Percentiles rank a stretch among this genome's conserved stretches.
phyloP scores from a whole-genome alignment of 2,797 vertebrate genomes.

The Apogon hyalosoma region DNA sequence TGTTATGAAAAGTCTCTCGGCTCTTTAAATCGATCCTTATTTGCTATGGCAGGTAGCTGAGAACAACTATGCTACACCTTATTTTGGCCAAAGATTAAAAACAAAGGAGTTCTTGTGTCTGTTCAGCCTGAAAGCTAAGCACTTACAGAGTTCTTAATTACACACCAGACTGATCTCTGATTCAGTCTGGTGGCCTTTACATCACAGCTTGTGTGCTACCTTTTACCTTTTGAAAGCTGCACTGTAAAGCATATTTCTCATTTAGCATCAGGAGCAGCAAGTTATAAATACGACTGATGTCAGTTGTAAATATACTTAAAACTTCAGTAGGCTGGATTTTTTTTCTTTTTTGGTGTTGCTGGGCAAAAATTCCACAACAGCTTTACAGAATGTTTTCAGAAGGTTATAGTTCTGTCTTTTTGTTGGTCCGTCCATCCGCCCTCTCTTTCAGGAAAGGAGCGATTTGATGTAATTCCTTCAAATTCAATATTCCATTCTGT shows the following conservation, averaged over 20 bases:
- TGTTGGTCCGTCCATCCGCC: too few species aligned
- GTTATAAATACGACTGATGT: not conserved
- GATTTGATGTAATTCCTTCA: too few species aligned
- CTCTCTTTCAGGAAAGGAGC: too few species aligned
- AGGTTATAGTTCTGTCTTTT: too few species aligned
- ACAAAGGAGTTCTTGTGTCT: not conserved
- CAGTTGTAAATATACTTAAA: not conserved
- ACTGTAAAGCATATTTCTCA: not conserved
- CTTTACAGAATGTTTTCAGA: too few species aligned
- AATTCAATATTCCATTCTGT: too few species aligned
- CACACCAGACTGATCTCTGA: conserved; percentile 5
- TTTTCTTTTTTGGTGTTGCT: too few species aligned
- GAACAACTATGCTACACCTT: conserved; percentile 8
- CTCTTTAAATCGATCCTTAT: conserved; percentile 22
- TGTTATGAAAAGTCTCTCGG: conserved; percentile 25
- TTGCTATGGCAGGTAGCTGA: conserved; percentile 14
- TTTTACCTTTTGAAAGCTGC: conserved; percentile 1
- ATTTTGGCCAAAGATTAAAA: conserved; percentile 16
- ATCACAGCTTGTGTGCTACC: not conserved
- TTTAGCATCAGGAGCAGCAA: too few species aligned
- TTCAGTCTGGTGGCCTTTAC: not conserved
- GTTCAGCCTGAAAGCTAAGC: not conserved
- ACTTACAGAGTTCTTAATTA: not conserved
- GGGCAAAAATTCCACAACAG: too few species aligned
- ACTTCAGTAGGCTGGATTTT: too few species aligned